Evolutionary conservation across 2,888 invertebrate species (phyloP).

Genomic region (Macaria notata): DNA sequence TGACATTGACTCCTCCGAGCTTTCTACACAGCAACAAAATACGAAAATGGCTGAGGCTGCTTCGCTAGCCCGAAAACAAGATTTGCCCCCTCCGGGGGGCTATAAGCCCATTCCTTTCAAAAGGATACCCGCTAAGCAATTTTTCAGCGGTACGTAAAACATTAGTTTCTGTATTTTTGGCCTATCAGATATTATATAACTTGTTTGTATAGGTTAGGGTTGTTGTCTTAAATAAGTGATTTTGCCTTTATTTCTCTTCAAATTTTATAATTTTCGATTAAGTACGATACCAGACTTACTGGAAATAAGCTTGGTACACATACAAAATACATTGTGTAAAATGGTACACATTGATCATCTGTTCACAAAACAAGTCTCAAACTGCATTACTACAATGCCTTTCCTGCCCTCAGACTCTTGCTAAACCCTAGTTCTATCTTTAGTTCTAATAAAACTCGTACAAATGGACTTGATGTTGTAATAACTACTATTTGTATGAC

Average conservation of each 20-base stretch:
- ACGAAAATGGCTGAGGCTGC: slow-evolving; percentile 60
- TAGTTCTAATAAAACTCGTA: too few relatives aligned
- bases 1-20: background rate
- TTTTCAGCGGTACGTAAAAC: slow-evolving; percentile 84
- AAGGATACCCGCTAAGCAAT: slow-evolving; percentile 87
- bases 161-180: slow-evolving; percentile 11
- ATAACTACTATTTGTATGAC: too few relatives aligned
- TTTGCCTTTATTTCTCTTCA: too few relatives aligned
- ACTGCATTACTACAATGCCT: too few relatives aligned
- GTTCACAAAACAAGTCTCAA: background rate
- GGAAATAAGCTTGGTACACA: too few relatives aligned
- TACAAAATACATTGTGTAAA: too few relatives aligned
- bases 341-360: background rate
- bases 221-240: slow-evolving; percentile 18
- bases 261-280: too few relatives aligned
- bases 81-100: slow-evolving; percentile 96
- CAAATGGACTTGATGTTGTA: too few relatives aligned
- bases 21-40: too few relatives aligned
- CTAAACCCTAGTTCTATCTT: too few relatives aligned
- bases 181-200: slow-evolving; percentile 63
- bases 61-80: slow-evolving; percentile 83
- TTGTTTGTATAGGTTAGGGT: slow-evolving; percentile 51
- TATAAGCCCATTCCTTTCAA: slow-evolving; percentile 89
- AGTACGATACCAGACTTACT: too few relatives aligned
- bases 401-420: too few relatives aligned